A percentile compares a stretch with the other conserved stretches of the same genome.
Evolutionary conservation across 2,797 vertebrate species (phyloP).

Genomic region (Psittacula echo): DNA sequence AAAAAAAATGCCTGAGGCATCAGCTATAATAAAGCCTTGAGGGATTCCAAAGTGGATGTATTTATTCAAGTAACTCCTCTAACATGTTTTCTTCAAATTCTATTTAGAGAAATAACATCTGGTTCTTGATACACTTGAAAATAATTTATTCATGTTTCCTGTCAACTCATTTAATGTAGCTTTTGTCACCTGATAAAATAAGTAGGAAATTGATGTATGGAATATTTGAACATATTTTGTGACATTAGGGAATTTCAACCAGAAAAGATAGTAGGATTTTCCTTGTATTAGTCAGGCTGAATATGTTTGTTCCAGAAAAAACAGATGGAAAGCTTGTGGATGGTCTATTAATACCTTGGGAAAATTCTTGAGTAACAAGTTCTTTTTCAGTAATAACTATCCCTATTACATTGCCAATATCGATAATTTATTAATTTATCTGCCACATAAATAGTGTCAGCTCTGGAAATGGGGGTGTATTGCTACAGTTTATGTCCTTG

Average conservation of each 20-base stretch:
- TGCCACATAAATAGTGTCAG: background rate
- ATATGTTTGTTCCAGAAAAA: slow-evolving; percentile 63
- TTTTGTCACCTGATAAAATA: slow-evolving; percentile 35
- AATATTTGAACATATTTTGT: slow-evolving; percentile 36
- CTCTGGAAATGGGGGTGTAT: background rate
- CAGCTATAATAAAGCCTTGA: background rate
- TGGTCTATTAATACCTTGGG: slow-evolving; percentile 54
- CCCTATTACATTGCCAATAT: slow-evolving; percentile 17
- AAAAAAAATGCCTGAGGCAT: background rate
- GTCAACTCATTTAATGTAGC: slow-evolving; percentile 4
- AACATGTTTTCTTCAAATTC: background rate
- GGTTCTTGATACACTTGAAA: slow-evolving; percentile 13
- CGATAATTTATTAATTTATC: slow-evolving; percentile 47
- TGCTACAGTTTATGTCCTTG: background rate
- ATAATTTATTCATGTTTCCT: background rate
- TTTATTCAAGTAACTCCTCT: background rate
- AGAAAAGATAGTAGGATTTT: slow-evolving; percentile 61
- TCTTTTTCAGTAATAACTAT: slow-evolving; percentile 32
- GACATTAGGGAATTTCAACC: slow-evolving; percentile 18
- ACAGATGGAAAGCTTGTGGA: slow-evolving; percentile 65
- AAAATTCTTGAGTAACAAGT: slow-evolving; percentile 47
- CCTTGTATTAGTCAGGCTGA: slow-evolving; percentile 66
- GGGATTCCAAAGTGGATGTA: background rate
- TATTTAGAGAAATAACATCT: slow-evolving; percentile 33
- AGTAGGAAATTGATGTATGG: slow-evolving; percentile 22